Conservation (phyloP, 1,140 invertebrate genomes). For the Sipha flava region DNA sequence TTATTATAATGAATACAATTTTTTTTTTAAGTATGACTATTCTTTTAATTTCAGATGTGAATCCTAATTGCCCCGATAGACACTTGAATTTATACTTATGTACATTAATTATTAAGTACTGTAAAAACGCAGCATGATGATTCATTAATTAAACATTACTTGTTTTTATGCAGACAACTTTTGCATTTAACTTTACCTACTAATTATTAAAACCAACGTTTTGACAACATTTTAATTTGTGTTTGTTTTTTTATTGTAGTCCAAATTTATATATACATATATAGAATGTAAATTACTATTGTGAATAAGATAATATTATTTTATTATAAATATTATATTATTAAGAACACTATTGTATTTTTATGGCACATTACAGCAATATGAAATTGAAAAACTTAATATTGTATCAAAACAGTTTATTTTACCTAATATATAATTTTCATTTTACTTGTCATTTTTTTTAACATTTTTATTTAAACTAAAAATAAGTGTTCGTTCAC, state of each 20-base stretch:
- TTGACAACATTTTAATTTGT: background rate
- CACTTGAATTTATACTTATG: too few species aligned
- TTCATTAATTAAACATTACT: background rate
- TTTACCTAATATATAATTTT: background rate
- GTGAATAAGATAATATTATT: conserved; percentile 18
- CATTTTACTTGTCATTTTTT: background rate
- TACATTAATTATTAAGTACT: background rate
- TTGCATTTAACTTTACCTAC: too few species aligned
- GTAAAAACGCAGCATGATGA: background rate
- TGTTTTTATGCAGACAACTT: background rate
- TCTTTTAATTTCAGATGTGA: too few species aligned
- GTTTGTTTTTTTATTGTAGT: background rate
- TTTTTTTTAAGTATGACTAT: too few species aligned
- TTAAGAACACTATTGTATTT: conserved; percentile 8
- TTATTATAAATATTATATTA: conserved; percentile 9
- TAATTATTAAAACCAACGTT: background rate
- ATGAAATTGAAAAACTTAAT: background rate
- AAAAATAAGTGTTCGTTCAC: background rate
- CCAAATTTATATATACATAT: background rate
- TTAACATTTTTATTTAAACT: background rate
- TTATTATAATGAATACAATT: too few species aligned
- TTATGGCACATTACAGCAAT: background rate
- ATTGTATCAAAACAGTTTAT: background rate
- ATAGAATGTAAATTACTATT: conserved; percentile 7
- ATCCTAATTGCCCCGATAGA: too few species aligned